phyloP scores from a whole-genome alignment of 2,113 vertebrate species.

The Cettia cetti region DNA sequence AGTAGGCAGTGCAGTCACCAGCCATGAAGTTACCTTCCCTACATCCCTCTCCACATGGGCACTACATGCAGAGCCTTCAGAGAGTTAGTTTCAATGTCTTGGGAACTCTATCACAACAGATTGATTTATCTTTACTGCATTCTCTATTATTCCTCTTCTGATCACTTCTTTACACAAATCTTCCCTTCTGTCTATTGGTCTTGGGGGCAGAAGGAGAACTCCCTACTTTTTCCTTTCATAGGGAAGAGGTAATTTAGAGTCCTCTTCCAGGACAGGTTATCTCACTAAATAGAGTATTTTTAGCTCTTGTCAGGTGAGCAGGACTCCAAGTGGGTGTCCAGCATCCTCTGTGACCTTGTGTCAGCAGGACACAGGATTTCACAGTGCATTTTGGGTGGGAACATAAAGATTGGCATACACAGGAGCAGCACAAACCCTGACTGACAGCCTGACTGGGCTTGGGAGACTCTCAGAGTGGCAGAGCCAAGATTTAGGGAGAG shows the following conservation, averaged over 20 bases:
- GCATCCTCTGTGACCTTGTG: background rate
- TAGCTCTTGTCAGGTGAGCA: background rate
- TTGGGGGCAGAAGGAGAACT: background rate
- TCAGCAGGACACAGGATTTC: background rate
- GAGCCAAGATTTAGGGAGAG: background rate
- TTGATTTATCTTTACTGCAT: background rate
- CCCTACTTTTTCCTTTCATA: background rate
- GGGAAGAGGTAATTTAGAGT: background rate
- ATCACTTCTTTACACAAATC: background rate
- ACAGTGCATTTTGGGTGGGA: background rate
- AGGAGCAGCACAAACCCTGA: background rate
- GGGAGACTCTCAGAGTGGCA: background rate
- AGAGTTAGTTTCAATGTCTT: background rate
- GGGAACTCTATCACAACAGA: background rate
- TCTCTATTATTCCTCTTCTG: background rate
- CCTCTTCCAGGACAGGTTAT: background rate
- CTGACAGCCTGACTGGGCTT: background rate
- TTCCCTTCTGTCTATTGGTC: background rate
- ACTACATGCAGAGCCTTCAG: background rate
- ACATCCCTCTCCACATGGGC: background rate
- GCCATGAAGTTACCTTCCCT: background rate
- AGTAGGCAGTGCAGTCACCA: background rate
- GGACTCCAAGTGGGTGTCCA: background rate
- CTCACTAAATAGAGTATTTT: background rate
- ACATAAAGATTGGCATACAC: background rate